Conservation (phyloP, 1,140 invertebrate species). For the Euura saliciscinereae region DNA sequence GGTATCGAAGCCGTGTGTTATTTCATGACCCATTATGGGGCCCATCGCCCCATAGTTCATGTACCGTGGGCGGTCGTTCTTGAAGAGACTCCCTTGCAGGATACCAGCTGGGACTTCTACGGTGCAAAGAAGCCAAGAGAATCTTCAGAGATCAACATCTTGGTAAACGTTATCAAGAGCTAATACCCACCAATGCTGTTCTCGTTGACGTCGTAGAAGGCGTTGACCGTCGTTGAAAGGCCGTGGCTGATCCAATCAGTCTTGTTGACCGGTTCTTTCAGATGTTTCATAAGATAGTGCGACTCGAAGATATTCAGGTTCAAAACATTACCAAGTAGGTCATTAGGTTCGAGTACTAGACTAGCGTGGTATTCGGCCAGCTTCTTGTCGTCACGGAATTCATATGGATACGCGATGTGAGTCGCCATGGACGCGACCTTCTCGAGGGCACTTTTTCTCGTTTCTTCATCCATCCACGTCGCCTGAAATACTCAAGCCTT, state of each 20-base stretch:
- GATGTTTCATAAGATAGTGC: conserved; percentile 76
- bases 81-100: conserved; percentile 88
- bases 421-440: conserved; percentile 77
- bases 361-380: conserved; percentile 78
- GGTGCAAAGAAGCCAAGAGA: conserved; percentile 24
- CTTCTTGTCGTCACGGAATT: conserved; percentile 77
- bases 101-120: conserved; percentile 89
- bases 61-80: conserved; percentile 81
- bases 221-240: conserved; percentile 80
- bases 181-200: conserved; percentile 83
- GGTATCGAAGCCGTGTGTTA: conserved; percentile 93
- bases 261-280: conserved; percentile 81
- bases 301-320: conserved; percentile 77
- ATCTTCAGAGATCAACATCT: neutral
- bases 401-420: conserved; percentile 84
- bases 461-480: conserved; percentile 89
- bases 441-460: conserved; percentile 71
- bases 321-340: conserved; percentile 76
- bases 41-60: conserved; percentile 94
- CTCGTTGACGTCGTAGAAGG: conserved; percentile 82
- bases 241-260: conserved; percentile 83
- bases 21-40: conserved; percentile 92
- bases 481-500: conserved; percentile 55
- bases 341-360: conserved; percentile 71
- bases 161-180: neutral